Evolutionary conservation across 1,140 invertebrate genomes (phyloP), one percentile per base, ranked within the genome.

Genomic region (Sycobia sp.): DNA sequence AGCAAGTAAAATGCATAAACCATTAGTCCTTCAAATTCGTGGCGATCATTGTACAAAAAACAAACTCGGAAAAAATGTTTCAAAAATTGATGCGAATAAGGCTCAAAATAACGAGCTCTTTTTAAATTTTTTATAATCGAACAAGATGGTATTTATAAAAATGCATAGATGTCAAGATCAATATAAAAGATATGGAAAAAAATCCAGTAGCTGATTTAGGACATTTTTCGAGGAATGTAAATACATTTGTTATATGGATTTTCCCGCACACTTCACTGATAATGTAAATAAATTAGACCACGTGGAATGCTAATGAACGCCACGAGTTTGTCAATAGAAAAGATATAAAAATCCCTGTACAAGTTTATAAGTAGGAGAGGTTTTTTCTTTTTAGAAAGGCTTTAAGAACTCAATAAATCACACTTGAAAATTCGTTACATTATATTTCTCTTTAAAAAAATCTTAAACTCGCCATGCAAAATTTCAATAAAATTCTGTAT

Each of bases 301-400:
- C 23, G n/a, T 29, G 38, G 54, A 56, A 63, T 63, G 44, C 44
- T 34, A 18, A 63, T 57, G 22, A 57, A 23, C 61, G 54, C 47
- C 61, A 57, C 54, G 25, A 63, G 13, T 49, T 51, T 32, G 36
- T 11, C n/a, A 10, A 34, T 38, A 57, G 13, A 62, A 62, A 62
- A 47, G 41, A 50, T 34, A 43, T 39, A 57, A 63, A 62, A 57
- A 51, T 43, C 8, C 46, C 54, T 63, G 61, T 56, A 63, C 61
- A 63, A 56, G 53, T 57, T 63, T 50, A 63, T 29, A 57, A 50
- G 27, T 57, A 57, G 36, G 25, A 51, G 36, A 50, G 27, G n/a
- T 50, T 23, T 63, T 43, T 57, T 57, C 29, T 50, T 57, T 51
- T 9, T 50, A 50, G 44, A 63, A 59, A 58, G 39, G 49, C 41